Evolutionary conservation across 2,113 vertebrate genomes (phyloP).

Genomic region (Heteronetta atricapilla): DNA sequence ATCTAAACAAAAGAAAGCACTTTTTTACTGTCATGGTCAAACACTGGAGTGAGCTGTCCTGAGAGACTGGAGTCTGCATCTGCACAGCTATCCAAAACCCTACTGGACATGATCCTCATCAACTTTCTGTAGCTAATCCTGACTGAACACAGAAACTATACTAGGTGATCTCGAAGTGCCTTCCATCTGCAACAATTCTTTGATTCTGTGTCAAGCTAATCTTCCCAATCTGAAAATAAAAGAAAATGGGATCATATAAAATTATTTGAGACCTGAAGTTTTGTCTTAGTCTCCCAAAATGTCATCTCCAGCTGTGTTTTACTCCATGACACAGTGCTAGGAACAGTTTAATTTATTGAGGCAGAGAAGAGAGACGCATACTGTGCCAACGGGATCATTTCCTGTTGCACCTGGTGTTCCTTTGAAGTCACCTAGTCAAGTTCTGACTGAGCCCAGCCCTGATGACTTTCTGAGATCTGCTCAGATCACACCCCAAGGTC

Average conservation of each 20-base stretch:
- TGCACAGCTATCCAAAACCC: background rate
- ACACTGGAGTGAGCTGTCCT: background rate
- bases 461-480: conserved; percentile 2
- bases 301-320: background rate
- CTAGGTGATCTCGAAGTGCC: background rate
- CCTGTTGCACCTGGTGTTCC: conserved; percentile 38
- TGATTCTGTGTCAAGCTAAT: background rate
- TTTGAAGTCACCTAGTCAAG: conserved; percentile 65
- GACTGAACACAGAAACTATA: background rate
- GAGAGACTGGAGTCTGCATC: background rate
- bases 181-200: background rate
- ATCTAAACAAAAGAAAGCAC: background rate
- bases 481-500: conserved; percentile 31
- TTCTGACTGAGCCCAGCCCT: conserved; percentile 10
- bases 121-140: background rate
- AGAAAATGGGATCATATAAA: background rate
- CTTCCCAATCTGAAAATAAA: background rate
- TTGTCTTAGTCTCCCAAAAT: background rate
- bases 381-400: conserved; percentile 17
- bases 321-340: background rate
- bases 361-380: background rate
- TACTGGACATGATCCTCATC: background rate
- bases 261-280: background rate
- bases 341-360: conserved; percentile 35
- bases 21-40: background rate